Percentiles rank a stretch among this genome's conserved stretches.
These are phyloP conservation scores for Eurytoma californica DNA, from an alignment of 2,888 invertebrate genomes.

Conservation along the genomic window DNA sequence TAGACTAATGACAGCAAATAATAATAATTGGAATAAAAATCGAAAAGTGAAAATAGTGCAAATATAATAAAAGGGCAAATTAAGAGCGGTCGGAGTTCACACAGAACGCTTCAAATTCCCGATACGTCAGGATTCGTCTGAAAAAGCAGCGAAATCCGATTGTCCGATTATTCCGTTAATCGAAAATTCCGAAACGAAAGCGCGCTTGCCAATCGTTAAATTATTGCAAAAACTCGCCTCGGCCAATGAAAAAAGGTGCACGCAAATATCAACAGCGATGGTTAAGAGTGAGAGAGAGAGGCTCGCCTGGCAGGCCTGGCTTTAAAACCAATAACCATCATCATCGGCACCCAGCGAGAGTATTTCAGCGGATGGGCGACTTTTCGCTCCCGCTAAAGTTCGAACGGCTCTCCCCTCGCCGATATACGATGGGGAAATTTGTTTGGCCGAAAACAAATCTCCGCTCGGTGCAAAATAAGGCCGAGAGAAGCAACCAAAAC, in stretches of 20 bases:
- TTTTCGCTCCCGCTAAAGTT: conserved; percentile 18
- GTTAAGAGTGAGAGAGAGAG: background rate
- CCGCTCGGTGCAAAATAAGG: conserved; percentile 42
- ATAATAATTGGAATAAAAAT: no score
- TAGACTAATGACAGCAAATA: no score
- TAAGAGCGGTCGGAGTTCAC: background rate
- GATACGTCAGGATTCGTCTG: conserved; percentile 20
- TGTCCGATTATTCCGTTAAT: conserved; percentile 44
- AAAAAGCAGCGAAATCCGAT: conserved; percentile 32
- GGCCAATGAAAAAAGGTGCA: background rate
- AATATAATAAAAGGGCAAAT: background rate
- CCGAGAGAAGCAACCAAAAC: background rate
- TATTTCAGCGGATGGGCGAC: conserved; percentile 10
- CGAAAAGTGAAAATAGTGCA: no score
- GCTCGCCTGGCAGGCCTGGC: no score
- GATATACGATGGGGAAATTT: conserved; percentile 36
- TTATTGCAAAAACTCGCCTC: conserved; percentile 41
- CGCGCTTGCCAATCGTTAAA: conserved; percentile 18
- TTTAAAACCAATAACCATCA: conserved; percentile 54
- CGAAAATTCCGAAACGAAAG: conserved; percentile 26
- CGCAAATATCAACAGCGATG: background rate
- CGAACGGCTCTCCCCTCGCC: background rate
- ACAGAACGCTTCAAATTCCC: conserved; percentile 25
- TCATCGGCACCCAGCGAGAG: conserved; percentile 34
- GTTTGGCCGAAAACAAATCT: conserved; percentile 55